These are phyloP conservation scores for Pseudomyrmex concolor DNA, from an alignment of 1,140 invertebrate species.

Conservation along the genomic window DNA sequence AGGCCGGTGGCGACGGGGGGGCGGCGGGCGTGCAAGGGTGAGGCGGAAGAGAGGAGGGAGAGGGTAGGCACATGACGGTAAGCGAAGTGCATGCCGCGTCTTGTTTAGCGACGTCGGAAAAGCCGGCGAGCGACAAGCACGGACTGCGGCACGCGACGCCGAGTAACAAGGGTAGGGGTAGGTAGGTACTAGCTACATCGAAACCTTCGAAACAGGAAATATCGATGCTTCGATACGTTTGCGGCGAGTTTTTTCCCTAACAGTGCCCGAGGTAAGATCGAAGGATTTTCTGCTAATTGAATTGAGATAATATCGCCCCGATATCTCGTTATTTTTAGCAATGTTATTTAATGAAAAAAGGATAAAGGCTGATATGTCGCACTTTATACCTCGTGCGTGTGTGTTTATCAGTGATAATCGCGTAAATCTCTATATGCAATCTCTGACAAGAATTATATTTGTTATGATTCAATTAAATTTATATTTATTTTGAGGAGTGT, in stretches of 20 bases:
- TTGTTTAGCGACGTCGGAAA: constrained; percentile 74
- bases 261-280: background rate
- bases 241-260: background rate
- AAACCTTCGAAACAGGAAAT: constrained; percentile 31
- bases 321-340: background rate
- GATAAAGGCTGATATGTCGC: background rate
- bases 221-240: constrained; percentile 18
- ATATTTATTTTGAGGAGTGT: too few species aligned
- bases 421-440: too few species aligned
- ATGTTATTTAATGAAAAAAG: background rate
- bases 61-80: constrained; percentile 51
- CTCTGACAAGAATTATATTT: too few species aligned
- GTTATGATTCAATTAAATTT: too few species aligned
- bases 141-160: constrained; percentile 70
- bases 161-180: constrained; percentile 30
- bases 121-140: constrained; percentile 67
- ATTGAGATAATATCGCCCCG: background rate
- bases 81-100: constrained; percentile 68
- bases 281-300: background rate
- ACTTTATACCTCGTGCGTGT: background rate
- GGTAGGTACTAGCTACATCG: background rate
- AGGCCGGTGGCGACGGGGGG: constrained; percentile 32
- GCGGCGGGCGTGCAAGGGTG: background rate
- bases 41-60: background rate
- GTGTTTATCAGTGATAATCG: background rate